Base-by-base conservation (phyloP, 2,797 vertebrate genomes). In the Champsocephalus esox region DNA sequence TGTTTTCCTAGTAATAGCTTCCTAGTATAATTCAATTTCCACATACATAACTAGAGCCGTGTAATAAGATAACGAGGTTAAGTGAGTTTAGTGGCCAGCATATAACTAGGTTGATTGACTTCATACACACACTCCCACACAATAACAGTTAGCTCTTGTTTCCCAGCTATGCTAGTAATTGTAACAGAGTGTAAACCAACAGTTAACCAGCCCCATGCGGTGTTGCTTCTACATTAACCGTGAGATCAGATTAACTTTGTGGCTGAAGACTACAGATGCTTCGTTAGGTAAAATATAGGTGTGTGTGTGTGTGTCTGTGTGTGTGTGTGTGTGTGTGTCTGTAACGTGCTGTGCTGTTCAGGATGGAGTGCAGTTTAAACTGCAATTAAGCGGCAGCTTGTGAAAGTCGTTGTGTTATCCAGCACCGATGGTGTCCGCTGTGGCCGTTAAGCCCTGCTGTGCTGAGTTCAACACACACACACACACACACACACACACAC, bases 241-340 rank as follows among this genome's bases (percentile, higher is more conserved):
- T 93, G 92, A 93, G 93, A 93, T 94, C 92, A 91, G 93, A 92
- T 92, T 94, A 93, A 87, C 86, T 92, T 89, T 87, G 87, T 81
- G 84, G 84, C 71, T 87, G 73, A 76, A 76, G 74, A 86, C 75
- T 85, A 59, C 77, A 85, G 83, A 89, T 77, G 82, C 88, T 87
- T 89, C 62, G 73, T 87, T 84, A 81, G 78, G 86, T 88, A 78
- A 91, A 89, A 87, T 78, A 73, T 83, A 64, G 72, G 65, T 78
- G 67, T 67, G 28, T 28, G 69, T 61, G 77, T 77, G 71, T 77
- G 24, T 24, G 24, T 24, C 3, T 24, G 24, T 24, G 24, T 24
- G 24, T 28, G 24, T 28, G 24, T 28, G 24, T 28, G 24, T 28
- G 24, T 28, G 24, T 28, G 24, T 19, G 19, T 19, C 24, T 28